A percentile compares a stretch with the other conserved stretches of the same genome.
phyloP scores from a whole-genome alignment of 2,113 vertebrate genomes.

The Caretta caretta region DNA sequence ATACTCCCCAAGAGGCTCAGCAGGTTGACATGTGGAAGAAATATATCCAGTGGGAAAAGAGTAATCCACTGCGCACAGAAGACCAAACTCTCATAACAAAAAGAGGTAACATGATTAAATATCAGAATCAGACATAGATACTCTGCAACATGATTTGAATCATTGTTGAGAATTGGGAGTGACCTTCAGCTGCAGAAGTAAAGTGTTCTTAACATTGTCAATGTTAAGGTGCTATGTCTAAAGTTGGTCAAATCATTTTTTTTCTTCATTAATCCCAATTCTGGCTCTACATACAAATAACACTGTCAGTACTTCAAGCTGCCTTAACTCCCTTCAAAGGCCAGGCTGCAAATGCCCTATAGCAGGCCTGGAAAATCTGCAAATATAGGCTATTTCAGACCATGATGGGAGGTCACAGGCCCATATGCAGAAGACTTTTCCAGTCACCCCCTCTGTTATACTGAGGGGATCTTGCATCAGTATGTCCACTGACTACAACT shows the following conservation, averaged over 20 bases:
- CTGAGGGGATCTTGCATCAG: background rate
- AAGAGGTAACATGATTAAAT: slow-evolving; percentile 83
- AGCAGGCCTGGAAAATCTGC: background rate
- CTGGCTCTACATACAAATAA: background rate
- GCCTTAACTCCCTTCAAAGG: background rate
- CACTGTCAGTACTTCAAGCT: background rate
- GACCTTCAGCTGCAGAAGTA: rapidly evolving
- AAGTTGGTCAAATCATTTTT: background rate
- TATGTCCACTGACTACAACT: background rate
- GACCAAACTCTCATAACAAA: slow-evolving; percentile 99
- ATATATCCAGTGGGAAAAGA: slow-evolving; percentile 99
- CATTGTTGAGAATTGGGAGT: background rate
- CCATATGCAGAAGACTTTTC: background rate
- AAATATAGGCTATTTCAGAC: background rate
- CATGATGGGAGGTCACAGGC: background rate
- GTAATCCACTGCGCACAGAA: slow-evolving; percentile 96
- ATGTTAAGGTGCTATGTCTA: background rate
- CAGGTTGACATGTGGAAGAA: slow-evolving; percentile 99
- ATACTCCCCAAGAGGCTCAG: slow-evolving; percentile 97
- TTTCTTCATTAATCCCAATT: background rate
- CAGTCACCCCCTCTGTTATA: background rate
- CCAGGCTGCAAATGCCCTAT: background rate
- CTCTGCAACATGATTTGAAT: rapidly evolving
- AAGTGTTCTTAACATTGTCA: background rate
- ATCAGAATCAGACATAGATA: background rate